Base-by-base conservation (phyloP, 2,888 invertebrate species). In the Platycnemis pennipes region DNA sequence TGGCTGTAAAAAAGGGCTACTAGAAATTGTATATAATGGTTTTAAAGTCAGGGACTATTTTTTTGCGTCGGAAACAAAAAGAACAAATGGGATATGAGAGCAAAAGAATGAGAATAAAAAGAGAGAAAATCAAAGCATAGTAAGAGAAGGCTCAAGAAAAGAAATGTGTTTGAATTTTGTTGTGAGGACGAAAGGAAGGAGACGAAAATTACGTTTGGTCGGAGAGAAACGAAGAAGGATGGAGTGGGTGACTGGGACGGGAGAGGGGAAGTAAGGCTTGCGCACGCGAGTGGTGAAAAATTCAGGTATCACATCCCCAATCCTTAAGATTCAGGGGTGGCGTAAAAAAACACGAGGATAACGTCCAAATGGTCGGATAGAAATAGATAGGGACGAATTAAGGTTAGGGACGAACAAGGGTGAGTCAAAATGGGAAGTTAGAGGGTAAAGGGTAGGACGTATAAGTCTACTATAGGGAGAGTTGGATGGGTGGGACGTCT, bases 211-310 rank as follows among this genome's bases (percentile, higher is more conserved):
- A 2, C 11, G 26, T n/a, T n/a, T 11, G 49, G 11, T 49, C 19
- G 11, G 49, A 19, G n/a, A n/a, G 87, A 45, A 87, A 45, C 26
- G 56, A 91, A 56, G 63, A 63, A 91, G 63, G 91, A 26, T 26
- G 26, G 44, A 5, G 19, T 45, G 44, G 87, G 91, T 31, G 22
- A 56, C 37, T 16, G 42, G 26, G 42, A 56, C n/a, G 46, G n/a
- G 37, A 56, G 42, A 37, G n/a, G 8, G 53, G 53, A 0, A 22
- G 37, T 22, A 31, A 69, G 31, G 31, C 13, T 11, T 49, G 11
- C 19, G 11, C 4, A 49, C 19, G 49, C 49, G 1, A 11, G 69
- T 69, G 69, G 69, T n/a, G 7, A 69, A 69, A 69, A 69, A 69
- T 69, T 69, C n/a, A 69, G 69, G 31, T 5, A n/a, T 8, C 31